Base-by-base conservation (phyloP, 2,797 vertebrate genomes). In the Rhyacichthys aspro region DNA sequence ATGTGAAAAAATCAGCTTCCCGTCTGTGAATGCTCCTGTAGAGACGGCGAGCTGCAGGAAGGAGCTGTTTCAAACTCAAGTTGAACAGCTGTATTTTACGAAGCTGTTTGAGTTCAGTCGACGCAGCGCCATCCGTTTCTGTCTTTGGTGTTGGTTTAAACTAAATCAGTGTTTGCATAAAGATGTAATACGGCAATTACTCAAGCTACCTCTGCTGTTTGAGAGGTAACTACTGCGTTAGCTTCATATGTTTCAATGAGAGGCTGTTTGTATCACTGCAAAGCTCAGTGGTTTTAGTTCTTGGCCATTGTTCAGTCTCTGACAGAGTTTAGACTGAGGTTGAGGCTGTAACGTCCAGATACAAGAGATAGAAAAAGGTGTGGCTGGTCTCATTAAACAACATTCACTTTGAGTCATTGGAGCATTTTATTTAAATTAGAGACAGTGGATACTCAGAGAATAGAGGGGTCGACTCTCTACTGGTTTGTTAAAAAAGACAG, bases 1-100 rank as follows among this genome's bases (percentile, higher is more conserved):
- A 42, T 19, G 43, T 47, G 58, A 49, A 67, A 71, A 77, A 79
- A 75, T 74, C 63, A 38, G 76, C 79, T 72, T 70, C 47, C 56
- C 36, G 56, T 56, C 52, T 10, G 7, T 36, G 11, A 74, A 78
- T 61, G 59, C 6, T 8, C 61, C 76, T 18, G 41, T 59, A 63
- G 74, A 69, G 52, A 43, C 52, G 23, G 23, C 19, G 62, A 70
- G 65, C 59, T 57, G 54, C 59, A 32, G 57, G 62, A 47, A 52
- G 33, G 2, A 11, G 23, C 65, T 54, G 53, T 18, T 46, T 43
- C 49, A 74, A 54, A 53, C 3, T 6, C n/a, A 6, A 9, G 41
- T 52, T 55, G 34, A 52, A 63, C 5, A 1, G 52, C 17, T 9
- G 43, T 47, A 55, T 49, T n/a, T 49, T 59, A 12, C 23, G 19